These are phyloP conservation scores for Dreissena polymorpha DNA, from an alignment of 1,140 invertebrate species.

Conservation along the genomic window DNA sequence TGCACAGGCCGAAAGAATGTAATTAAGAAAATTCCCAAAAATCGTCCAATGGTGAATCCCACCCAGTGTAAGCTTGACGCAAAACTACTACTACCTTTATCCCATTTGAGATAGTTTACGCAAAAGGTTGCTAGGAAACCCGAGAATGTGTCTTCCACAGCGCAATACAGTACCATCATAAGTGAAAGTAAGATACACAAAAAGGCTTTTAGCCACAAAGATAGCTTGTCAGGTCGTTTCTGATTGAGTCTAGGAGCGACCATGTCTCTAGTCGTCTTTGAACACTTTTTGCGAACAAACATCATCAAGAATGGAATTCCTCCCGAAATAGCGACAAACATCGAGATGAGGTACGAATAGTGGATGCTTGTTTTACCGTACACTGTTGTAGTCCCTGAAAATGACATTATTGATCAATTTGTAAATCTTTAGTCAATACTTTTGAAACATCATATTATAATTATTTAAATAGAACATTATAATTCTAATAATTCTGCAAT, in stretches of 20 bases:
- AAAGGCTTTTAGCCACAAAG: neutral
- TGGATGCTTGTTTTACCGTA: conserved; percentile 47
- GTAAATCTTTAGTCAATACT: too few species aligned
- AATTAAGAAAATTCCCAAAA: conserved; percentile 60
- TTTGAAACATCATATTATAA: too few species aligned
- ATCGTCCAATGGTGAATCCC: conserved; percentile 54
- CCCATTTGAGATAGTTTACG: conserved; percentile 57
- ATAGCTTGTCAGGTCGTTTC: conserved; percentile 13
- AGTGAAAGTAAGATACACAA: conserved; percentile 23
- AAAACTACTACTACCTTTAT: conserved; percentile 54
- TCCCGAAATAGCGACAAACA: conserved; percentile 1
- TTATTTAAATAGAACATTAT: too few species aligned
- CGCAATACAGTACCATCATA: conserved; percentile 56
- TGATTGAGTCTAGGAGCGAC: conserved; percentile 1
- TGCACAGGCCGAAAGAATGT: conserved; percentile 48
- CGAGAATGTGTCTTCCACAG: conserved; percentile 63
- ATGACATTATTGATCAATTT: neutral
- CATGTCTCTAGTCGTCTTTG: neutral
- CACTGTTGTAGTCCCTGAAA: neutral
- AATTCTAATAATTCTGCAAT: too few species aligned
- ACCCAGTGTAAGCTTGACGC: conserved; percentile 59
- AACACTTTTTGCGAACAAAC: conserved; percentile 10
- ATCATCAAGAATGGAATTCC: conserved; percentile 23
- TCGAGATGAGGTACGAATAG: conserved; percentile 30
- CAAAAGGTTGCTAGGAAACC: conserved; percentile 62